phyloP scores from a whole-genome alignment of 2,888 invertebrate genomes.

The Calameuta idolon region DNA sequence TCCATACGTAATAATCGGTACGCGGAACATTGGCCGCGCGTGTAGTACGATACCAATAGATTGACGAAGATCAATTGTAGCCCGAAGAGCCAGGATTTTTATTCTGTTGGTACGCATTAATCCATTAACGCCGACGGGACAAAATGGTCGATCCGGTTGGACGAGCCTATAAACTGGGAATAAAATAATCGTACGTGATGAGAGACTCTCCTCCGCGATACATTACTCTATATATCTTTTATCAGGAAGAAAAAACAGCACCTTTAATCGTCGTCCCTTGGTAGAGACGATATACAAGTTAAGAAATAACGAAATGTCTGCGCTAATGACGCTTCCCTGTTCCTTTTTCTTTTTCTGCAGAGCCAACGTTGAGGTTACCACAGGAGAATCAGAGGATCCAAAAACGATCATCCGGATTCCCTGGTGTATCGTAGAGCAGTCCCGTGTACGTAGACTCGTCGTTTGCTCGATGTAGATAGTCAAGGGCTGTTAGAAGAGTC shows the following conservation, averaged over 20 bases:
- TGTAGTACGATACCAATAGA: background rate
- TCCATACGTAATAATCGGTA: background rate
- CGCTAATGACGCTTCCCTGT: background rate
- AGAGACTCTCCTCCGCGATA: background rate
- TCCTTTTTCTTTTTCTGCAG: background rate
- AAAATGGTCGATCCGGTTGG: background rate
- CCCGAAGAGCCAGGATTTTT: background rate
- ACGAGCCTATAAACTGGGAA: background rate
- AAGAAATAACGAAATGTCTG: background rate
- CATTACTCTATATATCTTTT: background rate
- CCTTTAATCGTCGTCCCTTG: background rate
- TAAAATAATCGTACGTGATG: background rate
- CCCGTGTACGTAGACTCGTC: background rate
- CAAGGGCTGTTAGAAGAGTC: background rate
- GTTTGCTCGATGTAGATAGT: background rate
- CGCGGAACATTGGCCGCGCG: background rate
- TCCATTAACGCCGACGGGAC: background rate
- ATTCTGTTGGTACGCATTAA: background rate
- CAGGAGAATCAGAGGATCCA: background rate
- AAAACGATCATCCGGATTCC: background rate
- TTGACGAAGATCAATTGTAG: background rate
- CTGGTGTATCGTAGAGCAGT: background rate
- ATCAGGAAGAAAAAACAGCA: background rate
- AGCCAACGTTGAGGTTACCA: background rate
- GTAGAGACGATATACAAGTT: background rate